phyloP scores from a whole-genome alignment of 2,113 vertebrate genomes.

The Heterochromis multidens region DNA sequence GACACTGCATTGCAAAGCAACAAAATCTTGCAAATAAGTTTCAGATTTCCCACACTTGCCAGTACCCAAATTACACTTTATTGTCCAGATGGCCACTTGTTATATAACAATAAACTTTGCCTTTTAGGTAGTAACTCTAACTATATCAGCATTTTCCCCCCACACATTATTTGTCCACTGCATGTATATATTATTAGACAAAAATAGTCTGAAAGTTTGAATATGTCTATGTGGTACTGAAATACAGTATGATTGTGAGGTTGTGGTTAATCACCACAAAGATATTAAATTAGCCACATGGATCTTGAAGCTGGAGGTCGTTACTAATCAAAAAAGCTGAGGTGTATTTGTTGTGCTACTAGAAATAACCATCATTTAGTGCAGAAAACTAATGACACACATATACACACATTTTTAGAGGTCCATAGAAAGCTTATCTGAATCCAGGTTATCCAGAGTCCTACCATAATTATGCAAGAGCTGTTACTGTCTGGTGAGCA shows the following conservation, averaged over 20 bases:
- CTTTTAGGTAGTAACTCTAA: not conserved
- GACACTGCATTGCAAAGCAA: not conserved
- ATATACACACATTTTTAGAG: not conserved
- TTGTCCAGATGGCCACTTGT: constrained; percentile 22
- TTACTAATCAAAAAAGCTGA: not conserved
- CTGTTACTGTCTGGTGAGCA: not conserved
- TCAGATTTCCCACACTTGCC: not conserved
- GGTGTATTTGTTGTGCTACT: not conserved
- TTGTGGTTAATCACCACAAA: not conserved
- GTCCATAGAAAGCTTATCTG: not conserved
- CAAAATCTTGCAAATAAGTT: not conserved
- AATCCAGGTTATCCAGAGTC: not conserved
- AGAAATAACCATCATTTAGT: not conserved
- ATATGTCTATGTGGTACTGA: not conserved
- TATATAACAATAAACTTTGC: constrained; percentile 6
- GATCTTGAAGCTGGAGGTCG: not conserved
- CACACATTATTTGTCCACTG: not conserved
- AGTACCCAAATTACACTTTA: not conserved
- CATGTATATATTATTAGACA: not conserved
- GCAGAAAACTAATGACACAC: not conserved
- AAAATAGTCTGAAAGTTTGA: not conserved
- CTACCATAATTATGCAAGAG: not conserved
- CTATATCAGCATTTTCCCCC: not conserved
- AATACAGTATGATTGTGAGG: not conserved
- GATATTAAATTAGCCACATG: not conserved